A percentile compares a stretch with the other conserved stretches of the same genome.
phyloP scores from a whole-genome alignment of 1,140 invertebrate species.

The Chelonus insularis region DNA sequence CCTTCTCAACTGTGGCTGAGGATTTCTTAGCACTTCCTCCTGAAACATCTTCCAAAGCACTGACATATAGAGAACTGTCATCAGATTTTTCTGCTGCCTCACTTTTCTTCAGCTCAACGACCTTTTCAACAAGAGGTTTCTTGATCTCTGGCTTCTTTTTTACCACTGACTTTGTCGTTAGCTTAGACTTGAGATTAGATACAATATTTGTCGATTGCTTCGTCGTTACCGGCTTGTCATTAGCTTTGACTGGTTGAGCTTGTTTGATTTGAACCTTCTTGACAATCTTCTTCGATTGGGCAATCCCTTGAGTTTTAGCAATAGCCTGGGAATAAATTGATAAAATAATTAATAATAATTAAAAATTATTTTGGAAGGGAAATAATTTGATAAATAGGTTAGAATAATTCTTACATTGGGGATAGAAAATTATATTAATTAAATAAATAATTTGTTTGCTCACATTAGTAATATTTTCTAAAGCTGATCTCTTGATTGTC shows the following conservation, averaged over 20 bases:
- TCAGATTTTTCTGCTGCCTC: conserved; percentile 68
- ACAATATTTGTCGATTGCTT: conserved; percentile 32
- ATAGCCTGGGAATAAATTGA: conserved; percentile 47
- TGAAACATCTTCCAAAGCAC: conserved; percentile 71
- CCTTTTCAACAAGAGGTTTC: neutral
- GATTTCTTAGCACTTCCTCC: conserved; percentile 42
- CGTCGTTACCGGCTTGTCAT: conserved; percentile 31
- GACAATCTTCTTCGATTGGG: no score
- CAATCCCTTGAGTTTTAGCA: no score
- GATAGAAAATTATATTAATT: no score
- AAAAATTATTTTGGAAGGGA: no score
- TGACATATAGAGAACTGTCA: conserved; percentile 70
- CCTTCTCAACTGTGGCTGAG: conserved; percentile 23
- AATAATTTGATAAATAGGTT: no score
- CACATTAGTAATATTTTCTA: conserved; percentile 79
- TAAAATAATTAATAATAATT: conserved; percentile 9
- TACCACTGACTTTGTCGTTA: conserved; percentile 28
- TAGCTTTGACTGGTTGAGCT: conserved; percentile 40
- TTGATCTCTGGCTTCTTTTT: conserved; percentile 39
- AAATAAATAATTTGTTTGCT: conserved; percentile 29
- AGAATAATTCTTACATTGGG: no score
- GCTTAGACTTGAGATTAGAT: conserved; percentile 4
- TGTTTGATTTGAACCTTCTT: no score
- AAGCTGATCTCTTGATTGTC: conserved; percentile 69
- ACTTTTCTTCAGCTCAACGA: conserved; percentile 40